These are phyloP conservation scores for Eristalis arbustorum DNA, from an alignment of 2,888 invertebrate species.

Conservation along the genomic window DNA sequence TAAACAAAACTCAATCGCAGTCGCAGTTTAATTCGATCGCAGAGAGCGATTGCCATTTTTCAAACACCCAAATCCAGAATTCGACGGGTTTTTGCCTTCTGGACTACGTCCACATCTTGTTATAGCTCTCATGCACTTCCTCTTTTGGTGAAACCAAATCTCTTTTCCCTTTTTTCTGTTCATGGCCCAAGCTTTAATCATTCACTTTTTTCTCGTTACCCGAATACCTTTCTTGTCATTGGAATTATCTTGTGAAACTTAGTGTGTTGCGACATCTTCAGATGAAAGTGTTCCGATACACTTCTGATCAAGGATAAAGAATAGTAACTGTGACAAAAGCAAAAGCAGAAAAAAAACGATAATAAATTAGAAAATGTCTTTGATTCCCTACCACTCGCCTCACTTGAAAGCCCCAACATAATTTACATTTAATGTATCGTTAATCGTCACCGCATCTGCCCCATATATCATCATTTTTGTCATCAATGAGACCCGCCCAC, in stretches of 20 bases:
- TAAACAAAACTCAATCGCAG: too few relatives aligned
- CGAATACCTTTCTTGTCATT: neutral
- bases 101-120: too few relatives aligned
- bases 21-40: too few relatives aligned
- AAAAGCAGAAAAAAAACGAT: neutral
- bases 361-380: neutral
- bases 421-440: conserved; percentile 40
- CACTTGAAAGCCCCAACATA: conserved; percentile 8
- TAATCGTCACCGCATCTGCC: conserved; percentile 26
- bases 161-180: too few relatives aligned
- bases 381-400: conserved; percentile 19
- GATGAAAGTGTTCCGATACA: neutral
- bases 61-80: too few relatives aligned
- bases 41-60: too few relatives aligned
- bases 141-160: too few relatives aligned
- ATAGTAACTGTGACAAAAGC: neutral
- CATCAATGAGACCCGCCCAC: conserved; percentile 46
- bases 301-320: neutral
- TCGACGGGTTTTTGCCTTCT: too few relatives aligned
- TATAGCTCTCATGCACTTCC: too few relatives aligned
- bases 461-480: conserved; percentile 32
- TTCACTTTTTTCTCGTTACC: too few relatives aligned
- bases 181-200: too few relatives aligned
- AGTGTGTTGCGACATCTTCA: neutral
- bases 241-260: neutral